These are phyloP conservation scores for Microplitis mediator DNA, from an alignment of 1,140 invertebrate genomes.

Conservation along the genomic window DNA sequence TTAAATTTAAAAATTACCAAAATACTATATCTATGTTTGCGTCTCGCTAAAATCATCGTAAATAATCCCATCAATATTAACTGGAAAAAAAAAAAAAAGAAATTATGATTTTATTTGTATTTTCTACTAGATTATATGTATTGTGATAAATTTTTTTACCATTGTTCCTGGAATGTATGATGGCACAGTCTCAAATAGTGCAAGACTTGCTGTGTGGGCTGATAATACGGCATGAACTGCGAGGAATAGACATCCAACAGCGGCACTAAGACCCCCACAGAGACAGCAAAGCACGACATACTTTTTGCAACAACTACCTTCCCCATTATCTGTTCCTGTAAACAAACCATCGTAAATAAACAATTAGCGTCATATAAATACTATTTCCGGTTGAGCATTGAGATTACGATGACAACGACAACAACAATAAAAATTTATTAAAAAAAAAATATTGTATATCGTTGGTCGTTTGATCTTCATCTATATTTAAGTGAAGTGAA, in stretches of 20 bases:
- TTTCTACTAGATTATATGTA: constrained; percentile 1
- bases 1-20: constrained; percentile 65
- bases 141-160: constrained; percentile 60
- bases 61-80: constrained; percentile 83
- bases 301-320: constrained; percentile 64
- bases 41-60: constrained; percentile 81
- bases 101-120: constrained; percentile 1
- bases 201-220: constrained; percentile 78
- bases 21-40: constrained; percentile 84
- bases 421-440: constrained; percentile 4
- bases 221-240: constrained; percentile 77
- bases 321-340: constrained; percentile 40
- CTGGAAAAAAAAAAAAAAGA: constrained; percentile 57
- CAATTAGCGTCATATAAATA: not conserved
- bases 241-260: constrained; percentile 76
- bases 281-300: constrained; percentile 79
- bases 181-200: constrained; percentile 84
- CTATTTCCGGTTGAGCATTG: not conserved
- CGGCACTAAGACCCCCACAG: constrained; percentile 73
- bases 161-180: constrained; percentile 81
- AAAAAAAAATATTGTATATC: not conserved
- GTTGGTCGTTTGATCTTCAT: not conserved
- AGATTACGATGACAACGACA: constrained; percentile 1
- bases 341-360: not conserved
- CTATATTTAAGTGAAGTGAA: not conserved